phyloP scores from a whole-genome alignment of 2,113 vertebrate genomes.

The Arvicanthis niloticus region DNA sequence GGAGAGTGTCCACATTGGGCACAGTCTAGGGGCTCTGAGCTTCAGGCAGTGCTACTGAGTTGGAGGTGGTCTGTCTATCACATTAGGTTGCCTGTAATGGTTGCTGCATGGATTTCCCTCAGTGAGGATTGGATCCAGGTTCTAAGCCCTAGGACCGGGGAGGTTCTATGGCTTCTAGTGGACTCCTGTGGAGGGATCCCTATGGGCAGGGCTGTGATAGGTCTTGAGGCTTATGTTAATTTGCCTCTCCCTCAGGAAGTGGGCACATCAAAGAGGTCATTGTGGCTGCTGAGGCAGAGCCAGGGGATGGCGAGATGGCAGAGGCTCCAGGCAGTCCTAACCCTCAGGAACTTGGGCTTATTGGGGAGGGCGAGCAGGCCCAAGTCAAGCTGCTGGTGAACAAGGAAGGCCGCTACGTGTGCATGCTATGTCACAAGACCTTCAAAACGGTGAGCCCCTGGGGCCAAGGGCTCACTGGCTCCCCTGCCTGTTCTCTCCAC shows the following conservation, averaged over 20 bases:
- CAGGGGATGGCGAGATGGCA: conserved; percentile 67
- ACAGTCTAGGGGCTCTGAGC: background rate
- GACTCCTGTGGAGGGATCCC: background rate
- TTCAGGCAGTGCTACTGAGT: background rate
- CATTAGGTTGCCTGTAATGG: background rate
- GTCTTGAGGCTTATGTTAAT: background rate
- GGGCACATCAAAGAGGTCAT: conserved; percentile 89
- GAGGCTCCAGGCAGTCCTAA: conserved; percentile 82
- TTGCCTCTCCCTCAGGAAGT: conserved; percentile 81
- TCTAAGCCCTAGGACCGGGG: background rate
- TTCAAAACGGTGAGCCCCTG: conserved; percentile 93
- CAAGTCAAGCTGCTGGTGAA: conserved; percentile 91
- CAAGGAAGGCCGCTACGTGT: conserved; percentile 93
- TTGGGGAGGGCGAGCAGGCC: conserved; percentile 84
- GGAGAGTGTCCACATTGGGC: background rate
- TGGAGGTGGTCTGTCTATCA: accelerated
- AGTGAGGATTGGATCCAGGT: background rate
- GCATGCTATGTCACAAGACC: conserved; percentile 95
- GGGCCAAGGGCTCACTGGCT: background rate
- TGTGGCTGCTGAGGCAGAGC: conserved; percentile 83
- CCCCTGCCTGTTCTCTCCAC: background rate
- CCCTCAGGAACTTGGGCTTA: conserved; percentile 70
- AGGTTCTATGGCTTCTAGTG: background rate
- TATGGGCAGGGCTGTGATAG: background rate
- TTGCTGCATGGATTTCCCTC: background rate